Evolutionary conservation across 2,797 vertebrate genomes (phyloP).

Genomic region (Lepus townsendii): DNA sequence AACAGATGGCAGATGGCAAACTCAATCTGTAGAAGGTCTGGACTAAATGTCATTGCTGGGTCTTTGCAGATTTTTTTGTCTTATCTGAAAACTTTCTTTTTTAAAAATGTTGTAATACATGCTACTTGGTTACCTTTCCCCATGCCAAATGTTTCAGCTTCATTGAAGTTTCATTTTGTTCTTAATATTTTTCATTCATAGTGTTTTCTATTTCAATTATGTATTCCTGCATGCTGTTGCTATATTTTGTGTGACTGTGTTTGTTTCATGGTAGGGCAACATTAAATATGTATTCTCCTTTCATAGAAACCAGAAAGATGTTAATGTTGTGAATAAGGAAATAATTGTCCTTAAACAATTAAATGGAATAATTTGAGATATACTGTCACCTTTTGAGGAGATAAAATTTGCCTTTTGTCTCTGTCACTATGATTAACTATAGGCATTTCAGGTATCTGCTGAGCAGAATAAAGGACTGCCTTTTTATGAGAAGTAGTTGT

Average conservation of each 20-base stretch:
- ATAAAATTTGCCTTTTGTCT: constrained; percentile 83
- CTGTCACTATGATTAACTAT: constrained; percentile 88
- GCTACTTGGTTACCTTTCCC: not conserved
- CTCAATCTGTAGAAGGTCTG: not conserved
- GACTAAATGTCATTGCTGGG: not conserved
- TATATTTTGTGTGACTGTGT: constrained; percentile 26
- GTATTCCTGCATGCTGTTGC: not conserved
- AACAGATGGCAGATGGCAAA: not conserved
- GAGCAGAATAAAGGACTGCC: constrained; percentile 89
- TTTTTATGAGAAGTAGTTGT: constrained; percentile 89
- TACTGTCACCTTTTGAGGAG: constrained; percentile 83
- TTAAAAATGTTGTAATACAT: not conserved
- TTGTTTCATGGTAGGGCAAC: constrained; percentile 55
- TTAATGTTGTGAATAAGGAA: constrained; percentile 76
- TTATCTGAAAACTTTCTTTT: constrained; percentile 24
- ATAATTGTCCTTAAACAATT: constrained; percentile 80
- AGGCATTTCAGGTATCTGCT: constrained; percentile 88
- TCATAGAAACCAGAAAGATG: constrained; percentile 45
- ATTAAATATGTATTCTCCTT: constrained; percentile 74
- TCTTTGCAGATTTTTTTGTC: constrained; percentile 28
- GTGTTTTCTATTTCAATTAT: constrained; percentile 19
- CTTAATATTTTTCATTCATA: constrained; percentile 23
- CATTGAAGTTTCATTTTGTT: not conserved
- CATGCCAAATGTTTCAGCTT: not conserved
- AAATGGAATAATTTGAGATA: constrained; percentile 80